Conservation (phyloP, 2,113 vertebrate species). For the Excalfactoria chinensis region DNA sequence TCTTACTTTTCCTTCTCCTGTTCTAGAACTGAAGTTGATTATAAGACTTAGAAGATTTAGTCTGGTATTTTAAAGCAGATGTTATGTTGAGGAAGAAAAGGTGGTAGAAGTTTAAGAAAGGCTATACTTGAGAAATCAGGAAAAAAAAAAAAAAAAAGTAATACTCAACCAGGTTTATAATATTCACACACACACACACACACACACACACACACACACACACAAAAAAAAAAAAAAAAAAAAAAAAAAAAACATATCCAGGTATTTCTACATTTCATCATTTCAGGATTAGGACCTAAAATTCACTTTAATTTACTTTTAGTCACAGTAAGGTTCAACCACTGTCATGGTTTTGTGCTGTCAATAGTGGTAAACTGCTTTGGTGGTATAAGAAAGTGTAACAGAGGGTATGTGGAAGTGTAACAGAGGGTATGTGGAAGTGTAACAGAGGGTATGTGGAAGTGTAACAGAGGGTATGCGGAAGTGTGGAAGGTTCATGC, state of each 20-base stretch:
- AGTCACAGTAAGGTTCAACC: background rate
- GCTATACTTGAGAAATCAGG: background rate
- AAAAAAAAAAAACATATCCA: background rate
- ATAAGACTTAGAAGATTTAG: background rate
- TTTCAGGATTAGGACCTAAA: background rate
- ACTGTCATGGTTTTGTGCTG: too few relatives aligned
- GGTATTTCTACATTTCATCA: background rate
- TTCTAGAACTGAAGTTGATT: background rate
- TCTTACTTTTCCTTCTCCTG: background rate
- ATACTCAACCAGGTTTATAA: background rate
- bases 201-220: too few relatives aligned
- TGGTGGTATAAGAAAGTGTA: too few relatives aligned
- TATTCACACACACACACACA: too few relatives aligned
- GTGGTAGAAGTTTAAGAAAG: background rate
- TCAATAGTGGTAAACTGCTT: too few relatives aligned
- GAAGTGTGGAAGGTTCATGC: too few relatives aligned
- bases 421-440: too few relatives aligned
- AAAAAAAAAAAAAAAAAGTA: background rate
- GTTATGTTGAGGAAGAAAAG: background rate
- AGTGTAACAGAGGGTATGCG: too few relatives aligned
- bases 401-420: too few relatives aligned
- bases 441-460: too few relatives aligned
- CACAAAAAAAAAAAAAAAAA: background rate
- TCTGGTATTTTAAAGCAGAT: background rate
- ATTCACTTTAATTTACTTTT: background rate